A percentile compares a stretch with the other conserved stretches of the same genome.
phyloP scores from a whole-genome alignment of 2,888 invertebrate species.

The Hyles lineata region DNA sequence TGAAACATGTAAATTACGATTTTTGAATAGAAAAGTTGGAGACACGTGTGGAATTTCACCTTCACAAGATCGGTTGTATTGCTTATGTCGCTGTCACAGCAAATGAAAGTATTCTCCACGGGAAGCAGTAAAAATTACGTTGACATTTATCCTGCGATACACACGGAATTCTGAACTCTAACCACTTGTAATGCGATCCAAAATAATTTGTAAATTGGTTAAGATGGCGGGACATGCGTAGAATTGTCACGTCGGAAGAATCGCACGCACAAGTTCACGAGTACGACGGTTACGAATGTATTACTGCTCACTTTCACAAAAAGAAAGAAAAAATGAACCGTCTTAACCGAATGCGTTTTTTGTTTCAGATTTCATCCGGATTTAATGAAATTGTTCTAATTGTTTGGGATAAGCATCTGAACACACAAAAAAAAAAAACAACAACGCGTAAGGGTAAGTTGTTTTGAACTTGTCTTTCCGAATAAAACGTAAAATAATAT shows the following conservation, averaged over 20 bases:
- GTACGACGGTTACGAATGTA: slow-evolving; percentile 49
- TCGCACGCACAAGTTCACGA: slow-evolving; percentile 50
- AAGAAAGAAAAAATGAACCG: slow-evolving; percentile 34
- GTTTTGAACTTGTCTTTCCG: background rate
- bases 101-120: slow-evolving; percentile 33
- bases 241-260: slow-evolving; percentile 52
- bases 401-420: background rate
- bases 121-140: slow-evolving; percentile 22
- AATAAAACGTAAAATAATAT: background rate
- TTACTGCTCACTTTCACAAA: slow-evolving; percentile 57
- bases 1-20: slow-evolving; percentile 19
- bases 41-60: slow-evolving; percentile 24
- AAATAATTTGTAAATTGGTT: slow-evolving; percentile 14
- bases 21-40: slow-evolving; percentile 19
- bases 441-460: slow-evolving; percentile 6
- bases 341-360: slow-evolving; percentile 31
- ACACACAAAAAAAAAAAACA: too few species aligned
- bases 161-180: background rate
- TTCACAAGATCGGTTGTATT: slow-evolving; percentile 29
- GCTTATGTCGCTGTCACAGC: slow-evolving; percentile 13
- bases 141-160: background rate
- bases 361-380: slow-evolving; percentile 41
- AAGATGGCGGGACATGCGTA: slow-evolving; percentile 43
- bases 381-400: slow-evolving; percentile 7
- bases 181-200: background rate